Evolutionary conservation across 1,140 invertebrate species (phyloP).

Genomic region (Ladona fulva): DNA sequence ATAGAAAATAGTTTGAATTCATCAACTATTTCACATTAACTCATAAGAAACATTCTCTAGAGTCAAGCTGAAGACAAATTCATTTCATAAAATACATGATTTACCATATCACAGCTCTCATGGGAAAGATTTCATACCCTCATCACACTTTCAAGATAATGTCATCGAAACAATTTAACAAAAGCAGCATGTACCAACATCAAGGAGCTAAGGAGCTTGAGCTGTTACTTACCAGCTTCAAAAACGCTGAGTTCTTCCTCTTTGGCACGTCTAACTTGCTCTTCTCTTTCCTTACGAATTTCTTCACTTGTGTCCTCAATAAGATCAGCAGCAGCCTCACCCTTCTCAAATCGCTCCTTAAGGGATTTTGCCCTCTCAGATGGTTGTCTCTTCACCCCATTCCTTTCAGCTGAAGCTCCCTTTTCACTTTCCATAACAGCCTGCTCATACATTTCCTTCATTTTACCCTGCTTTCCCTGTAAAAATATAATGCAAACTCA

Average conservation of each 20-base stretch:
- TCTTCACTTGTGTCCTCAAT: slow-evolving; percentile 25
- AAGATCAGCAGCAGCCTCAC: slow-evolving; percentile 45
- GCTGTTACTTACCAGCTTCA: slow-evolving; percentile 55
- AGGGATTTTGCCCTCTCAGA: slow-evolving; percentile 57
- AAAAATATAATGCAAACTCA: too few species aligned
- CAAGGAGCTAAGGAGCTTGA: neutral
- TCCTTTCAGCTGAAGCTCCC: slow-evolving; percentile 50
- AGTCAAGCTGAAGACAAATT: too few species aligned
- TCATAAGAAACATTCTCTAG: too few species aligned
- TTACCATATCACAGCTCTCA: too few species aligned
- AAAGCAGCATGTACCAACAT: too few species aligned
- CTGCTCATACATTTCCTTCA: slow-evolving; percentile 86
- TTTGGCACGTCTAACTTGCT: slow-evolving; percentile 35
- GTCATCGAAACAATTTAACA: too few species aligned
- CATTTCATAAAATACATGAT: too few species aligned
- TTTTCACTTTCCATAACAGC: slow-evolving; percentile 65
- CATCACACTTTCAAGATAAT: too few species aligned
- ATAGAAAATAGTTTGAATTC: too few species aligned
- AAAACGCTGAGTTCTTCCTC: slow-evolving; percentile 71
- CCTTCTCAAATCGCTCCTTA: slow-evolving; percentile 76
- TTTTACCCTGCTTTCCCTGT: slow-evolving; percentile 77
- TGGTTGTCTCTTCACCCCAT: slow-evolving; percentile 40
- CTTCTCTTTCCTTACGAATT: slow-evolving; percentile 32
- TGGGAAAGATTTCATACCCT: too few species aligned
- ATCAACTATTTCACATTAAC: too few species aligned